A percentile compares a stretch with the other conserved stretches of the same genome.
These are phyloP conservation scores for Oryzias melastigma DNA, from an alignment of 2,113 vertebrate genomes.

Conservation along the genomic window DNA sequence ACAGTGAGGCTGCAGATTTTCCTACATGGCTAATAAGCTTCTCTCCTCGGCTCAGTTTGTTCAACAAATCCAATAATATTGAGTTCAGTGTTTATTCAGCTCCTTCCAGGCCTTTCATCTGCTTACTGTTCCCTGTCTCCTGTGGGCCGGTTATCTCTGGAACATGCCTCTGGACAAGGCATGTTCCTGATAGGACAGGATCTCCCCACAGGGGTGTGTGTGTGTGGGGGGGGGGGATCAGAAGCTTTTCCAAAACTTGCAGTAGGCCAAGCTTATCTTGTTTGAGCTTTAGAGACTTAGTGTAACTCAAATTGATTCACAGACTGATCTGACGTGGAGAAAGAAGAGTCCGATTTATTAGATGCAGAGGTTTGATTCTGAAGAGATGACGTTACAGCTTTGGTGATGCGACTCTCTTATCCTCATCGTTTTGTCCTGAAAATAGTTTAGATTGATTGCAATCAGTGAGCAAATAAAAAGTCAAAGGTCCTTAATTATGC, in stretches of 20 bases:
- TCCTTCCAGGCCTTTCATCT: constrained; percentile 41
- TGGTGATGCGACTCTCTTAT: not conserved
- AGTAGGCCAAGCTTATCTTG: constrained; percentile 56
- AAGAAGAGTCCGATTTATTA: constrained; percentile 8
- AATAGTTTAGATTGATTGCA: too few relatives aligned
- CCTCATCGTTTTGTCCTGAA: too few relatives aligned
- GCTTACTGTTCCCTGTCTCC: constrained; percentile 36
- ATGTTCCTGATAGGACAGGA: constrained; percentile 44
- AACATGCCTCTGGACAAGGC: constrained; percentile 46
- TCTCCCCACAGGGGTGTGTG: constrained; percentile 20
- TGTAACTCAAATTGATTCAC: constrained; percentile 15
- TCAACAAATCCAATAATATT: constrained; percentile 41
- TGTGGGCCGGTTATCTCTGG: constrained; percentile 51
- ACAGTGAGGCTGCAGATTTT: not conserved
- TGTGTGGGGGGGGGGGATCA: constrained; percentile 33
- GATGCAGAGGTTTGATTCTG: constrained; percentile 19
- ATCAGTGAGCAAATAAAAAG: too few relatives aligned
- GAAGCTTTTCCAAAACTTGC: constrained; percentile 41
- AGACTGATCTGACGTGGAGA: constrained; percentile 20
- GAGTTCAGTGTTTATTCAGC: constrained; percentile 40
- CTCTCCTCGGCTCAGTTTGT: constrained; percentile 22
- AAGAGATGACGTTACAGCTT: not conserved
- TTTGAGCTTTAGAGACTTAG: constrained; percentile 36
- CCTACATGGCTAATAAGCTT: constrained; percentile 16
- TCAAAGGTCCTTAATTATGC: too few relatives aligned